A percentile compares a stretch with the other conserved stretches of the same genome.
phyloP scores from a whole-genome alignment of 2,888 invertebrate genomes.

The Alviniconcha strummeri region DNA sequence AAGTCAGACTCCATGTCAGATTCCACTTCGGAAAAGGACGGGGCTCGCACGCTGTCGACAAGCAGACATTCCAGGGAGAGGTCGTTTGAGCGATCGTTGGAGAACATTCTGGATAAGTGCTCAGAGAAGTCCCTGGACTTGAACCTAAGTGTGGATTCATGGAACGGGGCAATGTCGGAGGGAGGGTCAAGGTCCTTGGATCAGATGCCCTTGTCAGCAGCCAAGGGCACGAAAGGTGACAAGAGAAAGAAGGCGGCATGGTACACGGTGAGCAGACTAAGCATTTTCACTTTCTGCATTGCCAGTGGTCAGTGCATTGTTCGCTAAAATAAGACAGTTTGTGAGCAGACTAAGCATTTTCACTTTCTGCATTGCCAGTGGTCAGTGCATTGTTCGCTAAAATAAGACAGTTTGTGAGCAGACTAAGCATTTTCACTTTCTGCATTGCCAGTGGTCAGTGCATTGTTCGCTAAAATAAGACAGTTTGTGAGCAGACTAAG shows the following conservation, averaged over 20 bases:
- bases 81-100: constrained; percentile 64
- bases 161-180: constrained; percentile 46
- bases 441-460: not conserved
- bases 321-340: no score
- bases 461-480: no score
- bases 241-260: constrained; percentile 68
- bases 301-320: not conserved
- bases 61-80: constrained; percentile 41
- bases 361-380: not conserved
- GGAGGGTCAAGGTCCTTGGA: constrained; percentile 45
- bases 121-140: constrained; percentile 62
- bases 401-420: constrained; percentile 52
- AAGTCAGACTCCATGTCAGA: constrained; percentile 28
- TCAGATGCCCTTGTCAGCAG: constrained; percentile 23
- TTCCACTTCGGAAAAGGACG: constrained; percentile 27
- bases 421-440: not conserved
- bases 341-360: constrained; percentile 51
- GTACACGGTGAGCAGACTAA: constrained; percentile 64
- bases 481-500: constrained; percentile 53
- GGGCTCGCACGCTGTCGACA: constrained; percentile 8
- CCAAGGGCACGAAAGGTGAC: constrained; percentile 46
- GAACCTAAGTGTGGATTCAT: constrained; percentile 52
- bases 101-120: constrained; percentile 63
- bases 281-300: not conserved
- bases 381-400: not conserved